Evolutionary conservation across 2,797 vertebrate genomes (phyloP).

Genomic region (Alcedo atthis): DNA sequence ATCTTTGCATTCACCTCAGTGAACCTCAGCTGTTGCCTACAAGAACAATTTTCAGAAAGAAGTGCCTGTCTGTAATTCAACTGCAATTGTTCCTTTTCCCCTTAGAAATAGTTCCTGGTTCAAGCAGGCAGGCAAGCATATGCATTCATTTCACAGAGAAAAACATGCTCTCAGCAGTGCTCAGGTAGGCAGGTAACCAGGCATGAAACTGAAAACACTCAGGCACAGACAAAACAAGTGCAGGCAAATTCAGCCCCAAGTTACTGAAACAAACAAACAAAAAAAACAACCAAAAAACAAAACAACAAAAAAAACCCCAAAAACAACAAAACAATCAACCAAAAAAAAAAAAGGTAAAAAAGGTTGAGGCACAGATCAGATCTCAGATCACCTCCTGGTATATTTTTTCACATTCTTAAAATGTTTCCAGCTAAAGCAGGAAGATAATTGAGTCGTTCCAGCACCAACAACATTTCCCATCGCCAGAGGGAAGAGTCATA

Average conservation of each 20-base stretch:
- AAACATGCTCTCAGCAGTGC: neutral
- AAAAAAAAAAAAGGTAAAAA: neutral
- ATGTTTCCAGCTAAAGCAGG: neutral
- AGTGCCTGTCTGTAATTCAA: slow-evolving; percentile 1
- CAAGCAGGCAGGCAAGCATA: slow-evolving; percentile 13
- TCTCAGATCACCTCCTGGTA: neutral
- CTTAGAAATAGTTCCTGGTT: slow-evolving; percentile 6
- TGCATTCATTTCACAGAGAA: slow-evolving; percentile 27
- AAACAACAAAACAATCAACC: neutral
- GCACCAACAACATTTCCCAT: neutral
- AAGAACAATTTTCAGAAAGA: slow-evolving; percentile 22
- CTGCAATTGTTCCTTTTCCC: slow-evolving; percentile 22
- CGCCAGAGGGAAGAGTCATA: neutral
- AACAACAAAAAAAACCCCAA: neutral
- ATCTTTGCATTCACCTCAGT: neutral
- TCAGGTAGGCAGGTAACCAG: slow-evolving; percentile 35
- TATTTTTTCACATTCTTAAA: neutral
- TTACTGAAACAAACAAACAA: neutral
- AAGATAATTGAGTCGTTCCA: neutral
- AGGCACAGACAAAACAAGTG: slow-evolving; percentile 15
- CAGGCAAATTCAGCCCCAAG: neutral
- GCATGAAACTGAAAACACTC: slow-evolving; percentile 45
- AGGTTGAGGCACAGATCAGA: neutral
- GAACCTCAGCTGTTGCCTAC: slow-evolving; percentile 12
- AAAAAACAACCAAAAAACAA: neutral